Evolutionary conservation across 2,113 vertebrate genomes (phyloP), one percentile per base, ranked within the genome.

Genomic region (Varanus salvator): DNA sequence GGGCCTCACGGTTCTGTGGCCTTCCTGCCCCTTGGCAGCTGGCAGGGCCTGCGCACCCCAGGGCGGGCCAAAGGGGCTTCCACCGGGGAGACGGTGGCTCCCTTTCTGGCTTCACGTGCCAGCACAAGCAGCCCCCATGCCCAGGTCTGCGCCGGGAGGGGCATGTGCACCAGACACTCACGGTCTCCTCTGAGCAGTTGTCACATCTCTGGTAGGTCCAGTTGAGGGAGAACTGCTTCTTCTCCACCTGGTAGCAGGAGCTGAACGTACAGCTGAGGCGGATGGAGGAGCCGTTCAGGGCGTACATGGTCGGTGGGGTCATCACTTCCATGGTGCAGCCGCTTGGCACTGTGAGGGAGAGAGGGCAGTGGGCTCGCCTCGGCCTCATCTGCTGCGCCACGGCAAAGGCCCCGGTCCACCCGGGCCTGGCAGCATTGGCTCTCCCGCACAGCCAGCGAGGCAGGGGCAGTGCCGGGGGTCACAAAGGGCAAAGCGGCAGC

Each of bases 201-300:
- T 17, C 9, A 5, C 98, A 97, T 60, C 96, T 97, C 94, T 98
- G 98, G 96, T 98, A 99, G 0, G 98, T 99, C 99, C 99, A 99
- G 96, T 99, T 99, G 97, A 99, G 98, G 93, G 97, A 97, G 96
- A 99, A 99, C 92, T 97, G 98, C 88, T 97, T 97, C 86, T 96
- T 95, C 83, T 98, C 98, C 94, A 99, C 98, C 69, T 98, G 99
- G 95, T 99, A 99, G 96, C 99, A 99, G 94, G 99, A 99, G 76
- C 97, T 99, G 95, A 99, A 99, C 29, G 96, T 98, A 95, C 99
- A 99, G 92, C 96, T 81, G 93, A 99, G 98, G 94, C 97, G 98
- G 90, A 98, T 95, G 0, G 97, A 97, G 12, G 98, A 97, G 91
- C 98, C 99, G 0, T 99, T 99, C 94, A 99, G 94, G 66, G 98